A percentile compares a stretch with the other conserved stretches of the same genome.
phyloP scores from a whole-genome alignment of 2,888 invertebrate species.

The Aporophyla nigra region DNA sequence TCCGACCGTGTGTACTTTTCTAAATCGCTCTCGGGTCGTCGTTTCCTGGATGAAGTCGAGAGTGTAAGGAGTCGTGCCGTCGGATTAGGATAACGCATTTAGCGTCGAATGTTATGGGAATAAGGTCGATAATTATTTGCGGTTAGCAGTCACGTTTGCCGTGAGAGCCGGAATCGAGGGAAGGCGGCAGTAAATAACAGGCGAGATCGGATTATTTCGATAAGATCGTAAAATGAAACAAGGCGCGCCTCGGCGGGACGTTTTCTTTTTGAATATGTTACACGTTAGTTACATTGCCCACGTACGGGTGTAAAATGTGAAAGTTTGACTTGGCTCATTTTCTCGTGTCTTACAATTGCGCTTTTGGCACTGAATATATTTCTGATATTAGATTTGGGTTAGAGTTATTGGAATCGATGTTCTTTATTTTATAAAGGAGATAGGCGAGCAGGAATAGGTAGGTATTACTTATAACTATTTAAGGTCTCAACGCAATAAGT shows the following conservation, averaged over 20 bases:
- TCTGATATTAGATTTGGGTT: constrained; percentile 57
- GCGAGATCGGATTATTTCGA: constrained; percentile 90
- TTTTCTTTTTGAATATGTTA: constrained; percentile 86
- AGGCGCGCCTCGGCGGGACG: constrained; percentile 86
- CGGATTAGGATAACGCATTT: constrained; percentile 77
- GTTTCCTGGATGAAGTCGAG: constrained; percentile 71
- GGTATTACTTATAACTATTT: neutral
- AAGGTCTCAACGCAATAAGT: neutral
- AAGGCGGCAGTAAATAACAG: constrained; percentile 89
- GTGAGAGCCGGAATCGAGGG: constrained; percentile 83
- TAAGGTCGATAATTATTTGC: constrained; percentile 83
- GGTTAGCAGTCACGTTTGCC: constrained; percentile 70
- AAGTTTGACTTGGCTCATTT: constrained; percentile 77
- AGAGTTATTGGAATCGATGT: constrained; percentile 41
- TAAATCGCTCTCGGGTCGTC: constrained; percentile 74
- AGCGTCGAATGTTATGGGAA: constrained; percentile 73
- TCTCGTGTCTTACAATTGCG: constrained; percentile 61
- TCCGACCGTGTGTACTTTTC: constrained; percentile 73
- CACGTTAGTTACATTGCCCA: constrained; percentile 80
- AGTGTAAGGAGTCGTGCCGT: constrained; percentile 78
- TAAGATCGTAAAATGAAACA: constrained; percentile 91
- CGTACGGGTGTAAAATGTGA: constrained; percentile 78
- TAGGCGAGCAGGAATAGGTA: neutral
- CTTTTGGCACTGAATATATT: constrained; percentile 62
- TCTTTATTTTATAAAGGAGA: constrained; percentile 22